Percentiles rank a stretch among this genome's conserved stretches.
These are phyloP conservation scores for Picathartes gymnocephalus DNA, from an alignment of 2,113 vertebrate species.

Conservation along the genomic window DNA sequence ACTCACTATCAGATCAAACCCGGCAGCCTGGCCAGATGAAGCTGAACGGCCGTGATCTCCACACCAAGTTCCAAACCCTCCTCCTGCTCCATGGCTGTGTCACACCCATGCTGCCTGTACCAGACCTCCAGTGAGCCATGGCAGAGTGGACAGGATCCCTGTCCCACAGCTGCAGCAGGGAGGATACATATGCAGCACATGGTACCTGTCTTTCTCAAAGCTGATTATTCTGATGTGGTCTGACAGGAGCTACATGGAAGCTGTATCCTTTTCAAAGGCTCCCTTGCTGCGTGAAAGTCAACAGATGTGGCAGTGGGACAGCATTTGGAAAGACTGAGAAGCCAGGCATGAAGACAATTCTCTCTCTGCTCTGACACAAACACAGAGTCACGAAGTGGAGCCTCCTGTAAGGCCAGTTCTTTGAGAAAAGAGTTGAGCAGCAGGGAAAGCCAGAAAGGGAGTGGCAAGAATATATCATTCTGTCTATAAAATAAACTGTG, in stretches of 20 bases:
- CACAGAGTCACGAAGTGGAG: background rate
- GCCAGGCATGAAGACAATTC: background rate
- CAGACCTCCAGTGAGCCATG: background rate
- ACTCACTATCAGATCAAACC: rapidly evolving
- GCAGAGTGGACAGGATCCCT: background rate
- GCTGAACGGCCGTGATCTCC: rapidly evolving
- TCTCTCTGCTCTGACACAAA: background rate
- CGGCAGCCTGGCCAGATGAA: background rate
- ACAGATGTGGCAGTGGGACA: background rate
- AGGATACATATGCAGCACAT: background rate
- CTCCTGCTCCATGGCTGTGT: rapidly evolving
- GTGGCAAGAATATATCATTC: background rate
- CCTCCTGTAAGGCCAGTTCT: background rate
- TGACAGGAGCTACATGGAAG: background rate
- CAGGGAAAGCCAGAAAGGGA: background rate
- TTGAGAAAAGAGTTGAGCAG: background rate
- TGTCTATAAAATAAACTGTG: background rate
- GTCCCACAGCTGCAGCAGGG: background rate
- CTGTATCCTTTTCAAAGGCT: background rate
- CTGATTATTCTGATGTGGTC: background rate
- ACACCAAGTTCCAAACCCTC: background rate
- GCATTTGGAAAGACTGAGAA: background rate
- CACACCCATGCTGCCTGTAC: background rate
- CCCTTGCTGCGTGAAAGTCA: background rate
- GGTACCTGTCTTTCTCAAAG: background rate